phyloP scores from a whole-genome alignment of 2,888 invertebrate genomes.

The Metellina segmentata region DNA sequence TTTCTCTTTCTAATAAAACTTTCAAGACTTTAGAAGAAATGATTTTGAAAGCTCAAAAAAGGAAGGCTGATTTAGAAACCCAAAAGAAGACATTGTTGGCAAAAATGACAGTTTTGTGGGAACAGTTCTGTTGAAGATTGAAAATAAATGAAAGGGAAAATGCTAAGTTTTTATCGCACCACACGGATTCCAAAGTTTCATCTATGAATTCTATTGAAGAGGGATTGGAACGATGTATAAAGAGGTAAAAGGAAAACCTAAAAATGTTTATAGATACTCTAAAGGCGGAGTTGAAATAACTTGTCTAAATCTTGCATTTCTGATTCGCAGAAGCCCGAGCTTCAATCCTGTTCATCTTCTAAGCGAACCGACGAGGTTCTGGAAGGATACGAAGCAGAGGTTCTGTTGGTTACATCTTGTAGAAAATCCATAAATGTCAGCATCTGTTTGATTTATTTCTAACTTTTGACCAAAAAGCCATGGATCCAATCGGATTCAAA shows the following conservation, averaged over 20 bases:
- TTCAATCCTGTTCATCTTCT: constrained; percentile 81
- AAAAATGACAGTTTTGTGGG: constrained; percentile 41
- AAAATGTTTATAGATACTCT: constrained; percentile 85
- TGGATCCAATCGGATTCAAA: constrained; percentile 90
- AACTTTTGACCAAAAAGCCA: constrained; percentile 88
- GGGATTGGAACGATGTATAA: constrained; percentile 32
- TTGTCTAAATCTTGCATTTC: constrained; percentile 88
- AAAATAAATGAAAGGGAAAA: constrained; percentile 12
- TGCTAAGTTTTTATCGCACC: constrained; percentile 20
- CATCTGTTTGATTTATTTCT: constrained; percentile 88
- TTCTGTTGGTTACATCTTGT: constrained; percentile 80
- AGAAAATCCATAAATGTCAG: constrained; percentile 85
- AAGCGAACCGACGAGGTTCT: constrained; percentile 90
- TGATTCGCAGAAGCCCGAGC: constrained; percentile 80
- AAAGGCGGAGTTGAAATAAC: constrained; percentile 86
- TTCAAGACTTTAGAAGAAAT: constrained; percentile 41
- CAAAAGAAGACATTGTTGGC: constrained; percentile 19
- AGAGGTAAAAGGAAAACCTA: constrained; percentile 69
- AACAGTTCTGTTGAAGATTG: no score
- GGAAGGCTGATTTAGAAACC: constrained; percentile 2
- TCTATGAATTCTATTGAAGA: constrained; percentile 37
- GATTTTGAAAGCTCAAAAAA: constrained; percentile 1
- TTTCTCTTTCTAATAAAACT: constrained; percentile 32
- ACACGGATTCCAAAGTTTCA: constrained; percentile 2
- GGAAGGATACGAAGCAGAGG: constrained; percentile 89